A percentile compares a stretch with the other conserved stretches of the same genome.
phyloP scores from a whole-genome alignment of 2,888 invertebrate genomes.

The Cecidostiba fungosa region DNA sequence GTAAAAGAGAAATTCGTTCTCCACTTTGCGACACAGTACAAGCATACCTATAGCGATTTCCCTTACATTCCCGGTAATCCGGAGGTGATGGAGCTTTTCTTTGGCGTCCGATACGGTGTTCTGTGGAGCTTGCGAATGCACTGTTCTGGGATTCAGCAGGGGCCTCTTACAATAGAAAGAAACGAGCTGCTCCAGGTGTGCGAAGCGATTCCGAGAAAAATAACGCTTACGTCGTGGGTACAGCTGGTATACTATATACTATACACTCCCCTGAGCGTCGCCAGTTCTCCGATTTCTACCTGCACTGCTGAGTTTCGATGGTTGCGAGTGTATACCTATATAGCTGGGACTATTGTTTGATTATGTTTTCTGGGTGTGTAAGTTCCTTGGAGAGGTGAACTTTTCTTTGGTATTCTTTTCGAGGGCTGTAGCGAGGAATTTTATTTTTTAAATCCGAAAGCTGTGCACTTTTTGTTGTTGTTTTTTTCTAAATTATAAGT shows the following conservation, averaged over 20 bases:
- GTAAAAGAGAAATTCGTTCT: background rate
- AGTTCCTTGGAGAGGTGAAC: background rate
- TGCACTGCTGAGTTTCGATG: background rate
- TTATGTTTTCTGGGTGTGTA: background rate
- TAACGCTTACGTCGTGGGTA: background rate
- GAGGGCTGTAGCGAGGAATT: too few relatives aligned
- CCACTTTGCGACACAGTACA: background rate
- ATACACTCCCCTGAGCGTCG: background rate
- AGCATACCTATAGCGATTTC: background rate
- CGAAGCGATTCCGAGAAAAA: background rate
- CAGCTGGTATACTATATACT: background rate
- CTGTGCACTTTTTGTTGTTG: too few relatives aligned
- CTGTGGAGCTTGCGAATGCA: background rate
- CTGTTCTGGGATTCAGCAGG: background rate
- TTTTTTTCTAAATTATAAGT: too few relatives aligned
- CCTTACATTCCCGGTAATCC: background rate
- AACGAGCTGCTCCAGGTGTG: background rate
- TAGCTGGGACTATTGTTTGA: background rate
- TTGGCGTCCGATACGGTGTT: background rate
- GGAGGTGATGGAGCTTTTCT: background rate
- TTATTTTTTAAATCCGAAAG: too few relatives aligned
- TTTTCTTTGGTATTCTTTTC: background rate
- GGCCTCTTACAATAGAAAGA: constrained; percentile 12
- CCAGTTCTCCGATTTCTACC: background rate
- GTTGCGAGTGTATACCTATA: background rate